Evolutionary conservation across 2,113 vertebrate genomes (phyloP).

Genomic region (Zosterops lateralis): DNA sequence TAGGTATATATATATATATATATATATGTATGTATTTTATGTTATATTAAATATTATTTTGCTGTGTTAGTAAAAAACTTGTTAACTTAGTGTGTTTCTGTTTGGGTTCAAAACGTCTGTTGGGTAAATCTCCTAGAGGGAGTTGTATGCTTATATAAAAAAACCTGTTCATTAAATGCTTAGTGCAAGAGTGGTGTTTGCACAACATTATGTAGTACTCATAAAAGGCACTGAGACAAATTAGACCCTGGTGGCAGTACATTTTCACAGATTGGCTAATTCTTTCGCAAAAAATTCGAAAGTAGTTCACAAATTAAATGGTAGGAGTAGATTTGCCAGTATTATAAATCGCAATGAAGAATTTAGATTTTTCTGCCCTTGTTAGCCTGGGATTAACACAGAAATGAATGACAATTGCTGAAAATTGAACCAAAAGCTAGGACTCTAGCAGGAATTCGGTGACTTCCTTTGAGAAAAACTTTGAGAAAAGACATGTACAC

Average conservation of each 20-base stretch:
- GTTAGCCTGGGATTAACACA: neutral
- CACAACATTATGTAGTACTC: fast-evolving
- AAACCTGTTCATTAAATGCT: neutral
- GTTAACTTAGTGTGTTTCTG: neutral
- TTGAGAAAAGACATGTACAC: neutral
- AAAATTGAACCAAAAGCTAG: neutral
- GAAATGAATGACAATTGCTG: neutral
- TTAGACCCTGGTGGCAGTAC: neutral
- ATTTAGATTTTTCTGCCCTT: neutral
- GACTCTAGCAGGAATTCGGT: neutral
- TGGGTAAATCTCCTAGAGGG: neutral
- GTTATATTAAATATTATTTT: neutral
- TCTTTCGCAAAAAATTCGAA: neutral
- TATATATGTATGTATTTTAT: neutral
- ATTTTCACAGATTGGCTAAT: neutral
- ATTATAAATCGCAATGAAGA: neutral
- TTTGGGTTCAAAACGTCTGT: fast-evolving
- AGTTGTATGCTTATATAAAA: neutral
- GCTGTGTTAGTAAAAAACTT: neutral
- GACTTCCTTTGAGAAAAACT: neutral
- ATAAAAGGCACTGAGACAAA: neutral
- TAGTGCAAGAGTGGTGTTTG: neutral
- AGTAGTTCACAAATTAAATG: neutral
- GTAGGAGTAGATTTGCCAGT: neutral
- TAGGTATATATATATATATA: neutral